A percentile compares a stretch with the other conserved stretches of the same genome.
These are phyloP conservation scores for Sesamia inferens DNA, from an alignment of 2,888 invertebrate genomes.

Conservation along the genomic window DNA sequence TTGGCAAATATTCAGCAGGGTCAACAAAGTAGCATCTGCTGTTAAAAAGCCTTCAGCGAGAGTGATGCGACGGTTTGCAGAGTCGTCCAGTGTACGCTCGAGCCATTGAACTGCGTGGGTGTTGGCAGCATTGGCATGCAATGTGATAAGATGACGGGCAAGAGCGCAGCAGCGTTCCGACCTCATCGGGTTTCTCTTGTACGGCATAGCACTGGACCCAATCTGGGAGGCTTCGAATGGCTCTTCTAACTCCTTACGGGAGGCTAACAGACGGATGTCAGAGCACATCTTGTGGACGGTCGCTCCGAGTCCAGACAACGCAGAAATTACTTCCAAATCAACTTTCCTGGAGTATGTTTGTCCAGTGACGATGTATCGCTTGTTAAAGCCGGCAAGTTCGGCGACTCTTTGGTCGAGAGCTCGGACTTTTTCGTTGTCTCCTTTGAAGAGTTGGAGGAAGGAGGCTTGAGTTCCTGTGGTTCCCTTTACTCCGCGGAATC, in stretches of 20 bases:
- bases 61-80: slow-evolving; percentile 97
- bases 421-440: slow-evolving; percentile 95
- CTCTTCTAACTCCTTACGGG: slow-evolving; percentile 98
- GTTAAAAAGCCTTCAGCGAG: slow-evolving; percentile 98
- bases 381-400: slow-evolving; percentile 96
- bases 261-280: slow-evolving; percentile 97
- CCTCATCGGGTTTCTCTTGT: slow-evolving; percentile 99
- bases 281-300: slow-evolving; percentile 99
- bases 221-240: slow-evolving; percentile 99
- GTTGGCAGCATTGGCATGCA: slow-evolving; percentile 94
- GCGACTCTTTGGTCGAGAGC: slow-evolving; percentile 95
- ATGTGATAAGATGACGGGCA: slow-evolving; percentile 96
- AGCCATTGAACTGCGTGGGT: slow-evolving; percentile 98
- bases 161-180: slow-evolving; percentile 98
- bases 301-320: slow-evolving; percentile 95
- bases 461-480: slow-evolving; percentile 99
- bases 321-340: slow-evolving; percentile 95
- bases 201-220: slow-evolving; percentile 99
- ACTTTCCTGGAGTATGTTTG: slow-evolving; percentile 99
- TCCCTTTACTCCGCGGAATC: slow-evolving; percentile 99
- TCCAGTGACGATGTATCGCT: slow-evolving; percentile 96
- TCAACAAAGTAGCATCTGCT: slow-evolving; percentile 97
- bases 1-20: slow-evolving; percentile 97
- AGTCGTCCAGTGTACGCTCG: slow-evolving; percentile 99
- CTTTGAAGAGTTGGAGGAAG: slow-evolving; percentile 97